Evolutionary conservation across 2,888 invertebrate species (phyloP).

Genomic region (Ceramica pisi): DNA sequence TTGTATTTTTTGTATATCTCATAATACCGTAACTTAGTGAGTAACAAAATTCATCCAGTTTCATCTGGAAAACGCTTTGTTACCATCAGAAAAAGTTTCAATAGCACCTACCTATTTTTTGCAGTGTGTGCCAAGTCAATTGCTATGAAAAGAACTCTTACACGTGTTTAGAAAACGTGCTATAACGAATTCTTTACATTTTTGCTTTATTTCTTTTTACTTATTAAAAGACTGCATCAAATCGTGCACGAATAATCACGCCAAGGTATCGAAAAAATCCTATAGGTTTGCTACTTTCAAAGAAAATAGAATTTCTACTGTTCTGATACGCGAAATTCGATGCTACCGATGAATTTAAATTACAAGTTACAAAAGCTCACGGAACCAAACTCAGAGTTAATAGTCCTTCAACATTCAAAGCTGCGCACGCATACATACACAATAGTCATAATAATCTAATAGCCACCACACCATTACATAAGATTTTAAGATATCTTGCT

Average conservation of each 20-base stretch:
- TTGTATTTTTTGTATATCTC: not conserved
- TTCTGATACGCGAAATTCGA: constrained; percentile 28
- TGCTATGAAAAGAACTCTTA: constrained; percentile 26
- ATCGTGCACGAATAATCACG: constrained; percentile 22
- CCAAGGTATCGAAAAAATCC: constrained; percentile 6
- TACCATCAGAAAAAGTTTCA: constrained; percentile 22
- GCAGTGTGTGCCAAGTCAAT: constrained; percentile 25
- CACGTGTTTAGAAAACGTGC: constrained; percentile 15
- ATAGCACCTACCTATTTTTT: constrained; percentile 39
- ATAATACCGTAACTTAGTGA: not conserved
- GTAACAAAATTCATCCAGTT: constrained; percentile 4
- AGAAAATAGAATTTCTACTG: constrained; percentile 33
- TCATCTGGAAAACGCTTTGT: constrained; percentile 16
- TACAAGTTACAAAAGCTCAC: constrained; percentile 62
- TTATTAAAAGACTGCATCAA: constrained; percentile 8
- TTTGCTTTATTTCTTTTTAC: constrained; percentile 12
- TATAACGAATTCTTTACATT: constrained; percentile 17
- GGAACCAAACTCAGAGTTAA: constrained; percentile 59
- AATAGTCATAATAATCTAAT: constrained; percentile 70
- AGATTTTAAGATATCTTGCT: constrained; percentile 56
- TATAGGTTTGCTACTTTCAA: constrained; percentile 5
- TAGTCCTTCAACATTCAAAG: constrained; percentile 68
- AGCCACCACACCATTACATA: constrained; percentile 71
- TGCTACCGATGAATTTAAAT: constrained; percentile 47
- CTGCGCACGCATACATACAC: constrained; percentile 66